Conservation (phyloP, 2,113 vertebrate species). For the Pipra filicauda region DNA sequence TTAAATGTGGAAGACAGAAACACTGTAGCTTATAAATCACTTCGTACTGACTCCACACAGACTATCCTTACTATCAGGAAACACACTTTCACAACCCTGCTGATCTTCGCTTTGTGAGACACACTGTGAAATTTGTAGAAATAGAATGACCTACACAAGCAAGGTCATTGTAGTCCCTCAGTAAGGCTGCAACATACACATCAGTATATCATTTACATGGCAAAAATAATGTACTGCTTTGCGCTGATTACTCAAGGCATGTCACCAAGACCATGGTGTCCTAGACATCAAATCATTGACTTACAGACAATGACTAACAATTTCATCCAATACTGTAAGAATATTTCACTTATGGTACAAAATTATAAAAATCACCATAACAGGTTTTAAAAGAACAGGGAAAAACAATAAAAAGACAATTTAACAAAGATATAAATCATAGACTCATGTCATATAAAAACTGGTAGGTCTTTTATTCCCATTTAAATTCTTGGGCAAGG, state of each 20-base stretch:
- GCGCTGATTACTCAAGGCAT: neutral
- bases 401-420: neutral
- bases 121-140: neutral
- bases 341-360: rapidly evolving
- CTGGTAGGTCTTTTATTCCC: neutral
- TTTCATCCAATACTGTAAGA: neutral
- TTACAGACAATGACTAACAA: neutral
- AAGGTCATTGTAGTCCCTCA: neutral
- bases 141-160: neutral
- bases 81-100: neutral
- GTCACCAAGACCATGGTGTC: neutral
- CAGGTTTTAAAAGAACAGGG: neutral
- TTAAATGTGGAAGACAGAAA: neutral
- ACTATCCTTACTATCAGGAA: neutral
- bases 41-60: neutral
- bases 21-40: neutral
- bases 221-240: neutral
- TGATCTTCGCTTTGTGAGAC: neutral
- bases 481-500: neutral
- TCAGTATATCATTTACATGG: neutral
- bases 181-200: neutral
- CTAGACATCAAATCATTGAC: neutral
- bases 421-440: neutral
- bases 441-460: neutral
- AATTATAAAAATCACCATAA: neutral